phyloP scores from a whole-genome alignment of 1,140 invertebrate species.

The Pomphorhynchus laevis region DNA sequence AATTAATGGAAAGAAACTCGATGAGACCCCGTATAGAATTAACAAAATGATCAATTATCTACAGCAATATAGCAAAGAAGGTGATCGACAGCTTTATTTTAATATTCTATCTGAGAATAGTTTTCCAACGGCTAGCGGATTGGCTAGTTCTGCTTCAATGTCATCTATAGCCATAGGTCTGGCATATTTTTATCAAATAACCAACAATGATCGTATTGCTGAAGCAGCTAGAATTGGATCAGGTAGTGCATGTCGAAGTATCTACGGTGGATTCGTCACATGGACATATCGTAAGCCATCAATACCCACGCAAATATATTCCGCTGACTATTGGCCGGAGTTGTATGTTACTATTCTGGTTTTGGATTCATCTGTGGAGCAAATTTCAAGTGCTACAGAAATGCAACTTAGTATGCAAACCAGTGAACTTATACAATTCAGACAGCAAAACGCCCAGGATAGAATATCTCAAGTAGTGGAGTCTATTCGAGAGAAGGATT shows the following conservation, averaged over 20 bases:
- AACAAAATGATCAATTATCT: background rate
- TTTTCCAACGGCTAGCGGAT: slow-evolving; percentile 81
- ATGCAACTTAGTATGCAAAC: slow-evolving; percentile 49
- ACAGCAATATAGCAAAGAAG: background rate
- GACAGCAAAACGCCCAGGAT: slow-evolving; percentile 31
- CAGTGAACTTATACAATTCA: slow-evolving; percentile 38
- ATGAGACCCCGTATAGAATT: slow-evolving; percentile 13
- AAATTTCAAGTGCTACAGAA: slow-evolving; percentile 47
- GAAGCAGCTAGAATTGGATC: slow-evolving; percentile 42
- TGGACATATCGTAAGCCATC: slow-evolving; percentile 59
- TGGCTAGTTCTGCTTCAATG: slow-evolving; percentile 83
- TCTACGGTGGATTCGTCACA: slow-evolving; percentile 57
- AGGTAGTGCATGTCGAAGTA: slow-evolving; percentile 71
- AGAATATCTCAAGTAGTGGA: slow-evolving; percentile 31
- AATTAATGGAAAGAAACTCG: slow-evolving; percentile 20
- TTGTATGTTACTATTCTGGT: slow-evolving; percentile 56
- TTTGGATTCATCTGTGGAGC: slow-evolving; percentile 28
- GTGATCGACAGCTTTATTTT: background rate
- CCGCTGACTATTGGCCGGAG: slow-evolving; percentile 46
- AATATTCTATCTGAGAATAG: slow-evolving; percentile 42
- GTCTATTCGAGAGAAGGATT: slow-evolving; percentile 43
- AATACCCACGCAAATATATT: slow-evolving; percentile 30
- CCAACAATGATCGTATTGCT: slow-evolving; percentile 33
- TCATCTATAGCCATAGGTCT: slow-evolving; percentile 60
- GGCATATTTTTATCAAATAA: slow-evolving; percentile 32